Percentiles rank a stretch among this genome's conserved stretches.
phyloP scores from a whole-genome alignment of 2,888 invertebrate species.

The Eremobia ochroleuca region DNA sequence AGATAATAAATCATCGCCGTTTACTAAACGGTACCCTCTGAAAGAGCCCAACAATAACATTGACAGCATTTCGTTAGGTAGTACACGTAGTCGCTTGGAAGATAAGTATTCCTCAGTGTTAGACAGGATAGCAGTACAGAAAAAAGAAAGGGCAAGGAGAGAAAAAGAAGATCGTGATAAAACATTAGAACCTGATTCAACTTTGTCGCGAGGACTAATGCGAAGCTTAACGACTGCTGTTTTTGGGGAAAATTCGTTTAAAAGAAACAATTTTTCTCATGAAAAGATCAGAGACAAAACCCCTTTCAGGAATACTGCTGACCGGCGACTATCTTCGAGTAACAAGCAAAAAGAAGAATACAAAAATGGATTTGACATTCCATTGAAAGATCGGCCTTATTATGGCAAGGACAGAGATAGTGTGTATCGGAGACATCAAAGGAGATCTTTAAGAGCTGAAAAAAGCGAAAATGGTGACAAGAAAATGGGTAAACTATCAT shows the following conservation, averaged over 20 bases:
- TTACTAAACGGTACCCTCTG: constrained; percentile 86
- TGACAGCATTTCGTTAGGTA: constrained; percentile 86
- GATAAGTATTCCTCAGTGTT: constrained; percentile 95
- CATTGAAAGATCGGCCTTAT: constrained; percentile 77
- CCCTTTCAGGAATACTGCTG: constrained; percentile 90
- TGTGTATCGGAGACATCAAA: constrained; percentile 88
- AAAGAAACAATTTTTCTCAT: constrained; percentile 90
- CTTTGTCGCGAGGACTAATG: constrained; percentile 88
- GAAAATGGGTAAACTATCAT: constrained; percentile 85
- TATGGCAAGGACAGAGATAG: constrained; percentile 89
- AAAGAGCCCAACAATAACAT: constrained; percentile 88
- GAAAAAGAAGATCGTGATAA: constrained; percentile 92
- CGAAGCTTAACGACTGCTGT: constrained; percentile 94
- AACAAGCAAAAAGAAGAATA: constrained; percentile 83
- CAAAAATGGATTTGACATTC: constrained; percentile 84
- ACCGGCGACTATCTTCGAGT: constrained; percentile 83
- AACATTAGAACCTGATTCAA: constrained; percentile 92
- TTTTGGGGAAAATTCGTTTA: constrained; percentile 92
- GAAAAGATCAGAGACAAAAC: constrained; percentile 92
- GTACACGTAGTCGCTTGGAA: constrained; percentile 93
- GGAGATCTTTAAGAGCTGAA: constrained; percentile 91
- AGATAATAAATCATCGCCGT: constrained; percentile 87
- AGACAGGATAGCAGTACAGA: constrained; percentile 92
- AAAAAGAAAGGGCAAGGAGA: constrained; percentile 89
- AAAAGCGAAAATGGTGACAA: constrained; percentile 92